These are phyloP conservation scores for Solea senegalensis DNA, from an alignment of 2,113 vertebrate genomes.

Conservation along the genomic window DNA sequence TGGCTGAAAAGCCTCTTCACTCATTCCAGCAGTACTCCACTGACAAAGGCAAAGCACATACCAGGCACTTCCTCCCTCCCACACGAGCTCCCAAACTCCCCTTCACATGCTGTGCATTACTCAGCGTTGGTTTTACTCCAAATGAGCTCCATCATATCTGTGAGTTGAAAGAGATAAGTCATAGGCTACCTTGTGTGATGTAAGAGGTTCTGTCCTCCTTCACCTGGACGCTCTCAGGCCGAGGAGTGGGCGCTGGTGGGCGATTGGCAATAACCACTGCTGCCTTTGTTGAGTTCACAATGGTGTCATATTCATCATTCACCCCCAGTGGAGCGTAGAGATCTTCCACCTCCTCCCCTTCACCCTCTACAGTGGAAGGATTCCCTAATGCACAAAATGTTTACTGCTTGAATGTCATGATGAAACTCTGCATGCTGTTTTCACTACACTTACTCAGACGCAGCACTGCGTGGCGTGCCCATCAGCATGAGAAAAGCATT, in stretches of 20 bases:
- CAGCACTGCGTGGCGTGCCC: slow-evolving; percentile 19
- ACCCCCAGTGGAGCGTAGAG: slow-evolving; percentile 39
- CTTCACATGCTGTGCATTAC: slow-evolving; percentile 21
- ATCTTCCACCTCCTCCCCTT: slow-evolving; percentile 67
- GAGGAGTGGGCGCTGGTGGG: slow-evolving; percentile 83
- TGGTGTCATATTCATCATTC: slow-evolving; percentile 73
- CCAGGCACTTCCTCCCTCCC: slow-evolving; percentile 51
- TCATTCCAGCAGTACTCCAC: slow-evolving; percentile 29
- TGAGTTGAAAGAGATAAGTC: neutral
- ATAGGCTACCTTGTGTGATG: slow-evolving; percentile 79
- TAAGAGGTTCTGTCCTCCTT: slow-evolving; percentile 63
- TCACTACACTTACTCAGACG: slow-evolving; percentile 31
- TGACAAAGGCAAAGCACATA: slow-evolving; percentile 41
- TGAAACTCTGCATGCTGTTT: slow-evolving; percentile 11
- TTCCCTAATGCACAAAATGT: slow-evolving; percentile 55
- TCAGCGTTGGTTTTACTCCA: slow-evolving; percentile 22
- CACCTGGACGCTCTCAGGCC: slow-evolving; percentile 57
- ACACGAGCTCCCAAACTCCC: slow-evolving; percentile 40
- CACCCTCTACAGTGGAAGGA: slow-evolving; percentile 27
- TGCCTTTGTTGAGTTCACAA: slow-evolving; percentile 57
- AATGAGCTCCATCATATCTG: slow-evolving; percentile 1
- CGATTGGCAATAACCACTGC: slow-evolving; percentile 62
- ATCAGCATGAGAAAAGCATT: slow-evolving; percentile 51
- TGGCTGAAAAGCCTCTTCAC: slow-evolving; percentile 8
- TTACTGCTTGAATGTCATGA: slow-evolving; percentile 26